phyloP scores from a whole-genome alignment of 2,888 invertebrate genomes.

The Lordiphosa andalusiaca region DNA sequence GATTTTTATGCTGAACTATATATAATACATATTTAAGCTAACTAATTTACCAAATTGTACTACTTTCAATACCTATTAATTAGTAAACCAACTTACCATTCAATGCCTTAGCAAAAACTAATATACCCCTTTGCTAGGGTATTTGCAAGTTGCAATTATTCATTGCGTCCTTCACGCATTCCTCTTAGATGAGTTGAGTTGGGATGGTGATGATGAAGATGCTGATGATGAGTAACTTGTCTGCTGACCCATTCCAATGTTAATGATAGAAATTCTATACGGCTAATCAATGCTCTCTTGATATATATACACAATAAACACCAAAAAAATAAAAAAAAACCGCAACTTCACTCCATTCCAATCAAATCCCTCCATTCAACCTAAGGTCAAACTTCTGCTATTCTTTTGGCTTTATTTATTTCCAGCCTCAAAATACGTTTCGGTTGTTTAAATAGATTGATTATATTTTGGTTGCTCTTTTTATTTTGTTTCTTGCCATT shows the following conservation, averaged over 20 bases:
- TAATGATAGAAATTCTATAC: conserved; percentile 65
- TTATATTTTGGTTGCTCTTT: conserved; percentile 52
- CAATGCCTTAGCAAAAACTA: background rate
- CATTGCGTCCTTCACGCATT: conserved; percentile 69
- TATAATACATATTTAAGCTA: too few species aligned
- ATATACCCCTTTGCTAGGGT: conserved; percentile 26
- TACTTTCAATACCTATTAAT: too few species aligned
- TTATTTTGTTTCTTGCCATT: conserved; percentile 26
- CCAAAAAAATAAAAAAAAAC: too few species aligned
- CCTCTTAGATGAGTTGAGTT: conserved; percentile 30
- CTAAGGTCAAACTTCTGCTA: conserved; percentile 55
- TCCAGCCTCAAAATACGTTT: conserved; percentile 25
- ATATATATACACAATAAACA: background rate
- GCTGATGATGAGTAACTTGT: conserved; percentile 17
- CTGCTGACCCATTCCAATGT: conserved; percentile 47
- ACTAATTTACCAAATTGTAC: too few species aligned
- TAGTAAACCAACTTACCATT: too few species aligned
- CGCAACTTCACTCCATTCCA: conserved; percentile 19
- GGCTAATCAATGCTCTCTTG: conserved; percentile 34
- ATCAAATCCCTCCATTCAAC: conserved; percentile 40
- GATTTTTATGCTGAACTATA: too few species aligned
- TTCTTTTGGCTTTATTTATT: conserved; percentile 38
- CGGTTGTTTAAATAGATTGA: conserved; percentile 64
- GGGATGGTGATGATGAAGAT: too few species aligned
- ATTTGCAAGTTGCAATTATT: conserved; percentile 50